Conservation (phyloP, 1,140 invertebrate species). For the Stenopsyche tienmushanensis region DNA sequence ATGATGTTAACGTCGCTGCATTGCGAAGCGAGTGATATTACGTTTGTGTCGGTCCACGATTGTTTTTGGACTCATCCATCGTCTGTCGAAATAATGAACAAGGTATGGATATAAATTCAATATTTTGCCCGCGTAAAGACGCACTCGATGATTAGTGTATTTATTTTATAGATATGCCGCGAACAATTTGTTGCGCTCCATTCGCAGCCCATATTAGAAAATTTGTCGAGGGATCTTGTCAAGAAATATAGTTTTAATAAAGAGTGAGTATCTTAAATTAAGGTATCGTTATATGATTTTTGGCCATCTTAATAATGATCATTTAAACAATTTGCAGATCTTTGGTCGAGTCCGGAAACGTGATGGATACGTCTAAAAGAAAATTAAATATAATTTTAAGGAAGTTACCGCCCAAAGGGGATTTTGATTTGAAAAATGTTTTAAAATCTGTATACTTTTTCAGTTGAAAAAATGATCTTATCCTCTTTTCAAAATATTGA, state of each 20-base stretch:
- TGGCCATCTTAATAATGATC: neutral
- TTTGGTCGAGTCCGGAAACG: slow-evolving; percentile 54
- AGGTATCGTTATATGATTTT: neutral
- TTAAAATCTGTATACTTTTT: slow-evolving; percentile 82
- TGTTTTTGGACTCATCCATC: slow-evolving; percentile 98
- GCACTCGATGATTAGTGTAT: neutral
- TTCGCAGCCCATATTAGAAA: slow-evolving; percentile 86
- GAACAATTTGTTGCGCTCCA: slow-evolving; percentile 96
- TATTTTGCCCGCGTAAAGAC: neutral
- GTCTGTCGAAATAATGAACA: slow-evolving; percentile 87
- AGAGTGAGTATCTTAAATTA: slow-evolving; percentile 58
- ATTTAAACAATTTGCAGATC: slow-evolving; percentile 50
- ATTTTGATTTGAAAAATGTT: slow-evolving; percentile 74
- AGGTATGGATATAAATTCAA: slow-evolving; percentile 56
- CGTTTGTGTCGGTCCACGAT: slow-evolving; percentile 97
- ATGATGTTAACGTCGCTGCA: slow-evolving; percentile 98
- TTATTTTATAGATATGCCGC: slow-evolving; percentile 74
- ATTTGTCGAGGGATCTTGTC: slow-evolving; percentile 77
- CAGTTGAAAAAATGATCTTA: slow-evolving; percentile 63
- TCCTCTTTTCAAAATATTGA: neutral
- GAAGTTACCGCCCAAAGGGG: slow-evolving; percentile 69
- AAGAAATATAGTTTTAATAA: slow-evolving; percentile 64
- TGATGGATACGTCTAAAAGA: slow-evolving; percentile 57
- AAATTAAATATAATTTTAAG: slow-evolving; percentile 63
- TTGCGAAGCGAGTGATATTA: slow-evolving; percentile 78